These are phyloP conservation scores for Bimastos eiseni DNA, from an alignment of 2,888 invertebrate species.

Conservation along the genomic window DNA sequence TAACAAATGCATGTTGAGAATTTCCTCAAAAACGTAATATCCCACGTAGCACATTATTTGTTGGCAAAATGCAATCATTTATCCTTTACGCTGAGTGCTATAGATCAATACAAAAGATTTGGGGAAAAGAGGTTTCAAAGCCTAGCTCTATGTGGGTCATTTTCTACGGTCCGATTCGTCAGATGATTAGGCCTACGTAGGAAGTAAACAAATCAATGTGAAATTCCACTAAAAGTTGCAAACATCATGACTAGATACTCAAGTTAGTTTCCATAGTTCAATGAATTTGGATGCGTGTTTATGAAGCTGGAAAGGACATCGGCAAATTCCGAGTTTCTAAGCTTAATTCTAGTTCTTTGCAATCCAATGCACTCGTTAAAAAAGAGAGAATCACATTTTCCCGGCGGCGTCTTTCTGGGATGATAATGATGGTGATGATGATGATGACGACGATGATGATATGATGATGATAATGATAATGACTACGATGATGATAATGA, in stretches of 20 bases:
- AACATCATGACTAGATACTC: no score
- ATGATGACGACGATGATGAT: neutral
- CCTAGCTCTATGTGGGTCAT: neutral
- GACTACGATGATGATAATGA: slow-evolving; percentile 21
- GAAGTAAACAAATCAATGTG: neutral
- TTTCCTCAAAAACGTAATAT: neutral
- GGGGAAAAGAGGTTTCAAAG: neutral
- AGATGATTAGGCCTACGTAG: neutral
- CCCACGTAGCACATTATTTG: neutral
- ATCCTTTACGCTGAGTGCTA: neutral
- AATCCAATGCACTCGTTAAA: neutral
- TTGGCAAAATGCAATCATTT: neutral
- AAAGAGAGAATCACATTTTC: neutral
- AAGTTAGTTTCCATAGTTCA: neutral
- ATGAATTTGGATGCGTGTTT: neutral
- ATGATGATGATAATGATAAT: no score
- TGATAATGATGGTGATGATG: neutral
- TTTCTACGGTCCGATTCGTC: neutral
- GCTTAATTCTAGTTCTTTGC: neutral
- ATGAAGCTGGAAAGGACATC: neutral
- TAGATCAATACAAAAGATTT: neutral
- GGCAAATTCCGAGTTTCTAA: neutral
- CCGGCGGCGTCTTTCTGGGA: neutral
- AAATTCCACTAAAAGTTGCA: no score
- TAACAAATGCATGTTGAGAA: neutral